Evolutionary conservation across 2,888 invertebrate species (phyloP), one percentile per base, ranked within the genome.

Genomic region (Sisyra nigra): DNA sequence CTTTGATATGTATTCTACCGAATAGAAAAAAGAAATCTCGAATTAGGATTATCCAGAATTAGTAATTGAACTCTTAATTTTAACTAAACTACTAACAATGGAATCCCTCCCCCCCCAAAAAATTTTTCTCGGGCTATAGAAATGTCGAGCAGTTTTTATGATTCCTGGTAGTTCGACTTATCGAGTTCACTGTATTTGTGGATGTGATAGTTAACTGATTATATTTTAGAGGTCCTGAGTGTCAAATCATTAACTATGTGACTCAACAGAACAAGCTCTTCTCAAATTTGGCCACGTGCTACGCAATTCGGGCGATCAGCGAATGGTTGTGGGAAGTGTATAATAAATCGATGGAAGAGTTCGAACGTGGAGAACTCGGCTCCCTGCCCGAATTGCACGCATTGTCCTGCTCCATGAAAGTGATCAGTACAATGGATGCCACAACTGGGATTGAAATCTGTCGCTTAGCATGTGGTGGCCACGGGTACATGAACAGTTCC

Each of bases 231-330:
- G 75, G 77, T 50, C 80, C 80, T 0, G 94, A 94, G 58, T 82
- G 86, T 0, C 88, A 92, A 62, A 87, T 97, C 51, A 63, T 97
- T 46, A 91, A 96, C 57, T 97, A 88, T 58, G 76, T 88, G 48
- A 92, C 93, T 0, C 96, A 97, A 57, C 94, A 94, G 58, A 78
- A 89, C 57, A 93, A 93, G 62, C 61, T 97, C 17, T 80, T 96
- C 52, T 84, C 93, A 0, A 71, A 79, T 52, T 72, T 94, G 41
- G 83, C 92, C 1, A 70, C 83, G 2, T 76, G 79, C 29, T 82
- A 89, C 57, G 88, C 87, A 0, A 81, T 86, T 55, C 71, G 73
- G 34, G 72, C 83, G 49, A 74, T 77, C 33, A 80, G 86, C 0
- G 71, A 71, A 42, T 80, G 81, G 71, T 68, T 89, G 36, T 88